Percentiles rank a stretch among this genome's conserved stretches.
Conservation (phyloP, 1,140 invertebrate species). For the Drosophila aff. region DNA sequence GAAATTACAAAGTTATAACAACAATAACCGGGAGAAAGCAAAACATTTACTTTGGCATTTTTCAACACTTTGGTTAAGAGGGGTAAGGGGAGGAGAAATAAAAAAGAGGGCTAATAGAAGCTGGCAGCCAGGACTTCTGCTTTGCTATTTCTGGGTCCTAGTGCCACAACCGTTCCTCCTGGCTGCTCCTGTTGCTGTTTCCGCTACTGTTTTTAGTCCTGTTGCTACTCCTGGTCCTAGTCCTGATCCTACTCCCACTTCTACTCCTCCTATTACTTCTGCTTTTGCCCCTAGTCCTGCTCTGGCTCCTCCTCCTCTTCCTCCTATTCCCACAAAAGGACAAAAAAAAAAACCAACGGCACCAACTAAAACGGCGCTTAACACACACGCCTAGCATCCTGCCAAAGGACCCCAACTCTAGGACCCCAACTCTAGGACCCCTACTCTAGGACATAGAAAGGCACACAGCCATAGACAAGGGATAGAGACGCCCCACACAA, state of each 20-base stretch:
- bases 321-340: background rate
- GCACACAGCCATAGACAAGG: conserved; percentile 1
- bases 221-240: background rate
- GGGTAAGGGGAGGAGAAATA: background rate
- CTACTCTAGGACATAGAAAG: conserved; percentile 22
- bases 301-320: background rate
- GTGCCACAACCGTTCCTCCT: background rate
- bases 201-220: background rate
- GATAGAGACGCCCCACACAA: conserved; percentile 3
- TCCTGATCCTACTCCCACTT: background rate
- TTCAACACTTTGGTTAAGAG: conserved; percentile 59
- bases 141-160: background rate
- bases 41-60: conserved; percentile 80
- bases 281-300: background rate
- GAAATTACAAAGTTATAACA: conserved; percentile 79
- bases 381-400: conserved; percentile 38
- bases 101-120: background rate
- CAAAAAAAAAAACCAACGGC: conserved; percentile 39
- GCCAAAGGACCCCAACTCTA: too few species aligned
- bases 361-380: conserved; percentile 73
- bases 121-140: background rate
- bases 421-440: too few species aligned
- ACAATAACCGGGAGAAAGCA: conserved; percentile 68
- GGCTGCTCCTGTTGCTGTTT: background rate
- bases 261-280: background rate